Base-by-base conservation (phyloP, 2,113 vertebrate genomes). In the Phylloscopus trochiloides region DNA sequence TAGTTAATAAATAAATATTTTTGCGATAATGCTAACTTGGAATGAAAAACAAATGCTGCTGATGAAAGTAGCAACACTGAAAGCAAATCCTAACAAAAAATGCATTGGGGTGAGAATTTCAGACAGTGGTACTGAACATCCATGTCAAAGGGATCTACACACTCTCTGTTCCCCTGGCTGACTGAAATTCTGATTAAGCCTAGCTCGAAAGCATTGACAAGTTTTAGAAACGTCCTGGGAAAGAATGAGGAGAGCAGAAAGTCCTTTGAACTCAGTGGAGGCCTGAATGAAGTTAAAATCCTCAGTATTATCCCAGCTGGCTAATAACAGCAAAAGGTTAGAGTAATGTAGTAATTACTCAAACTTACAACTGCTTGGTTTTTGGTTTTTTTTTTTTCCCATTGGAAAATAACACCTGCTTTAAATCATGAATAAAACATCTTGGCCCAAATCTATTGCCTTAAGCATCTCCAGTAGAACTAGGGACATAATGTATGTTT, bases 391-490 rank as follows among this genome's bases (percentile, higher is more conserved):
- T 29, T 36, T 40, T 89, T 82, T 87, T 86, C 42, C 65, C 63
- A 6, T 29, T 68, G 45, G 72, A 92, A 92, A 90, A 75, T 40
- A 87, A 48, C 43, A 61, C 24, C 15, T 61, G 16, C n/a, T 75
- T 82, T 83, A 71, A 92, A 71, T 48, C 13, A 79, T 90, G 75
- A 94, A 94, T 93, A 92, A 91, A 97, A 65, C 38, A 83, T 86
- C 29, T 17, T 83, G 75, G 28, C 63, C 74, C 17, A 47, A 86
- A 83, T 80, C 72, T 92, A 31, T 70, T 94, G 45, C 76, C 59
- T 86, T 63, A 71, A 91, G 40, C 24, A 71, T 58, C 73, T 88
- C 76, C 29, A 34, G 17, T 8, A 81, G 61, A 93, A 55, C n/a
- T 24, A 24, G 19, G 17, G n/a, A 59, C 6, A 61, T 84, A 50